A percentile compares a stretch with the other conserved stretches of the same genome.
These are phyloP conservation scores for Maniola jurtina DNA, from an alignment of 1,140 invertebrate species.

Conservation along the genomic window DNA sequence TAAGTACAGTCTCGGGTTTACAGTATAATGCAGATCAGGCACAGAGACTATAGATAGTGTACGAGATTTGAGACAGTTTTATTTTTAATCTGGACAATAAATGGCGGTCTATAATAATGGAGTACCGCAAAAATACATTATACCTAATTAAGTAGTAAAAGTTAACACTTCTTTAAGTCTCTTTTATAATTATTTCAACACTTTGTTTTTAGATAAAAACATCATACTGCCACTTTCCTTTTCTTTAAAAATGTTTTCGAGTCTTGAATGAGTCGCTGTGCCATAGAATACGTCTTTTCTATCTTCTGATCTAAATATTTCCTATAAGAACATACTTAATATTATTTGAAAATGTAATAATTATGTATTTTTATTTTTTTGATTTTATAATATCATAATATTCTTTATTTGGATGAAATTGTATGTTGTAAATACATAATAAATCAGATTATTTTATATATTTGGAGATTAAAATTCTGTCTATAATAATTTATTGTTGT, in stretches of 20 bases:
- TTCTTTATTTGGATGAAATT: conserved; percentile 31
- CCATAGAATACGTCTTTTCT: conserved; percentile 45
- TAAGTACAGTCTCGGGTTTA: no score
- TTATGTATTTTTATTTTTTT: conserved; percentile 18
- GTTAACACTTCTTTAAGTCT: conserved; percentile 14
- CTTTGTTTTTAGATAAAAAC: conserved; percentile 7
- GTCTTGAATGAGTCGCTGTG: conserved; percentile 39
- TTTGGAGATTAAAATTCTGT: conserved; percentile 70
- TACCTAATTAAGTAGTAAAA: conserved; percentile 12
- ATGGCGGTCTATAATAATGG: conserved; percentile 3
- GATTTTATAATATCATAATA: conserved; percentile 22
- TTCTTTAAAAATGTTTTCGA: conserved; percentile 27
- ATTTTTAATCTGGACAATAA: conserved; percentile 5
- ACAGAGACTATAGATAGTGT: not conserved
- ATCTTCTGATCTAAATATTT: conserved; percentile 5
- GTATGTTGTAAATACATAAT: conserved; percentile 50
- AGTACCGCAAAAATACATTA: conserved; percentile 7
- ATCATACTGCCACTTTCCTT: conserved; percentile 49
- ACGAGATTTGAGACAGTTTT: not conserved
- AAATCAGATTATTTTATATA: conserved; percentile 69
- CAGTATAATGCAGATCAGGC: no score
- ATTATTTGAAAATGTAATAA: not conserved
- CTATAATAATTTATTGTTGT: conserved; percentile 43
- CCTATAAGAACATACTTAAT: conserved; percentile 12
- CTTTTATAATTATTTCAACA: conserved; percentile 8